Evolutionary conservation across 2,797 vertebrate genomes (phyloP), one percentile per base, ranked within the genome.

Genomic region (Pseudochirops corinnae): DNA sequence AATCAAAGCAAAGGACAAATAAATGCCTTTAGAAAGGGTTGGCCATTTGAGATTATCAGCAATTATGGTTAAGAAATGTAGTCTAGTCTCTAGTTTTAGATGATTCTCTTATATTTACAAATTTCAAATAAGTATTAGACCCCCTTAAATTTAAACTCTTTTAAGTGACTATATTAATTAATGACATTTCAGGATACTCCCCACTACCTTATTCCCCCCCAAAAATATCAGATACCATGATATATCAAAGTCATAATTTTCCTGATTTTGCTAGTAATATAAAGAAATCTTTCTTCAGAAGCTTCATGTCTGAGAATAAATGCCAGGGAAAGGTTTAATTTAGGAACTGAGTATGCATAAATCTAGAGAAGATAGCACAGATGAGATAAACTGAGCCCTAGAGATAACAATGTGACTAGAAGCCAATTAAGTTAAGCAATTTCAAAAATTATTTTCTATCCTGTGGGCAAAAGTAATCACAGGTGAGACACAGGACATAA

Each of bases 341-440:
- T 94, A 67, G 97, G 96, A 58, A 90, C 96, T 97, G 90, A 90
- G 39, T 95, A 31, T 93, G 92, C 91, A 97, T 97, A 87, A 87
- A 82, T 98, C 97, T 95, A 97, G 94, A 98, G 96, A 96, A 93
- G 62, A 93, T 97, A 97, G 94, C 95, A 97, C 96, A 62, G 82
- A 97, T 96, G 94, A 97, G 92, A 91, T 97, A 98, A 96, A 98
- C 95, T 97, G 90, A 97, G 62, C 93, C 96, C 95, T 96, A 97
- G 96, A 98, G 95, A 95, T 94, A 97, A 98, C 95, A 90, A 95
- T 91, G 67, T 97, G 97, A 97, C 97, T 98, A 97, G 94, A 97
- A 98, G 96, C 95, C 98, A 98, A 97, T 98, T 97, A 98, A 97
- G 90, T 95, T 95, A 96, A 97, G 96, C 97, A 97, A 97, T 97